A percentile compares a stretch with the other conserved stretches of the same genome.
Evolutionary conservation across 2,888 invertebrate species (phyloP).

Genomic region (Drosophila prostipennis): DNA sequence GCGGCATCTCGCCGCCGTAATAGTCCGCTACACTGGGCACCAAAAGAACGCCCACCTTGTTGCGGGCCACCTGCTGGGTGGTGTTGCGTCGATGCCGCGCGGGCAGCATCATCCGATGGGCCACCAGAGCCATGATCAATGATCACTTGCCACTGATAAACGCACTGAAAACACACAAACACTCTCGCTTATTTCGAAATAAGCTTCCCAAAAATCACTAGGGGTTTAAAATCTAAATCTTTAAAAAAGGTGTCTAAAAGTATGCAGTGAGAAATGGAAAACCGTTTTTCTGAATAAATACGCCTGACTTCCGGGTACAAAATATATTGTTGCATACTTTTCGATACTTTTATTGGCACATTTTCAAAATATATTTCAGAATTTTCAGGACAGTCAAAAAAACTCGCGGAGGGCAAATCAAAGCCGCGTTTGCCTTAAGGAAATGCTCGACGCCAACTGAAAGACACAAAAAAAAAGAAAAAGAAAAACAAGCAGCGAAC

Average conservation of each 20-base stretch:
- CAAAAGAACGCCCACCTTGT: slow-evolving; percentile 76
- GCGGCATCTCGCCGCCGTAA: slow-evolving; percentile 35
- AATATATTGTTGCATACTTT: no score
- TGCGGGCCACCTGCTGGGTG: slow-evolving; percentile 63
- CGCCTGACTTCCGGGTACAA: no score
- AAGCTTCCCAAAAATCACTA: no score
- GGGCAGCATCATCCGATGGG: slow-evolving; percentile 81
- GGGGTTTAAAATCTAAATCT: no score
- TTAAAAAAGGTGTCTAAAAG: no score
- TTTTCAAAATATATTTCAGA: slow-evolving; percentile 2
- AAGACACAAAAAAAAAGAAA: slow-evolving; percentile 51
- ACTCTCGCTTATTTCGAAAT: neutral
- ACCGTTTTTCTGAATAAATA: no score
- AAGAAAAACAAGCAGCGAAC: slow-evolving; percentile 38
- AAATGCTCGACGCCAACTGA: slow-evolving; percentile 71
- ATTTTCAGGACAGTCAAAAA: neutral
- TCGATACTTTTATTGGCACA: neutral
- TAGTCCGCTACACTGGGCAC: slow-evolving; percentile 73
- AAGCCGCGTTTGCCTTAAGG: slow-evolving; percentile 68
- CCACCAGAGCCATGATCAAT: slow-evolving; percentile 74
- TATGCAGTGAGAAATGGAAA: no score
- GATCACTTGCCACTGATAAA: neutral
- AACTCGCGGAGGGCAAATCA: slow-evolving; percentile 32
- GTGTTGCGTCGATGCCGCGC: slow-evolving; percentile 54
- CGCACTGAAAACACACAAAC: neutral